Evolutionary conservation across 2,888 invertebrate species (phyloP).

Genomic region (Chorisops tibialis): DNA sequence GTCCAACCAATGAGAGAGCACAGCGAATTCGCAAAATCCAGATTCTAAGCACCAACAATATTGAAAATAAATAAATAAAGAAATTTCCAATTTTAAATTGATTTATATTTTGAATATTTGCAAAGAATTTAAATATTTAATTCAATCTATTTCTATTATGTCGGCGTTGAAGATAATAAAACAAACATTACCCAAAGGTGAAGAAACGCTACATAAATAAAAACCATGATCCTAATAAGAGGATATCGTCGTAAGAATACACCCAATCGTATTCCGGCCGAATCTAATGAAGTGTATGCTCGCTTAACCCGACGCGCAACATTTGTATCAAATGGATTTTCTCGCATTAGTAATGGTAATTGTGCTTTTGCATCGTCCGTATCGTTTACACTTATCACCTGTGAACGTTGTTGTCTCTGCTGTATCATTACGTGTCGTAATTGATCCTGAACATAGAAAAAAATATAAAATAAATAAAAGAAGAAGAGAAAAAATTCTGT

Average conservation of each 20-base stretch:
- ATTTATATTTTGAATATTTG: too few species aligned
- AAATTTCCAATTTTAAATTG: too few species aligned
- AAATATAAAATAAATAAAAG: slow-evolving; percentile 20
- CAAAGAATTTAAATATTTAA: too few species aligned
- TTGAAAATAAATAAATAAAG: too few species aligned
- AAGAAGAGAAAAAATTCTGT: background rate
- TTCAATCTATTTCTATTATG: slow-evolving; percentile 4
- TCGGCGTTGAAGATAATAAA: slow-evolving; percentile 67
- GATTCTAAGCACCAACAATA: too few species aligned
- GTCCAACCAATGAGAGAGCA: too few species aligned
- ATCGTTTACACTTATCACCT: slow-evolving; percentile 60
- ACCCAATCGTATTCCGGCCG: slow-evolving; percentile 74
- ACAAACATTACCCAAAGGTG: slow-evolving; percentile 83
- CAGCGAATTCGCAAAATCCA: too few species aligned
- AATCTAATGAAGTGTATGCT: slow-evolving; percentile 72
- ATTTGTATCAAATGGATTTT: slow-evolving; percentile 72
- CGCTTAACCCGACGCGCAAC: slow-evolving; percentile 72
- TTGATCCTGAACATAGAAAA: slow-evolving; percentile 48
- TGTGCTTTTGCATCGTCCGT: slow-evolving; percentile 68
- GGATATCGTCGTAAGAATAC: slow-evolving; percentile 79
- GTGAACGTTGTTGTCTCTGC: slow-evolving; percentile 55
- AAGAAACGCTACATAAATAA: slow-evolving; percentile 80
- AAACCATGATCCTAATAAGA: slow-evolving; percentile 74
- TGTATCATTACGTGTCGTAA: slow-evolving; percentile 58
- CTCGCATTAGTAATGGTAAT: slow-evolving; percentile 67